Percentiles rank a stretch among this genome's conserved stretches.
phyloP scores from a whole-genome alignment of 1,140 invertebrate genomes.

The Drosophila lacertosa region DNA sequence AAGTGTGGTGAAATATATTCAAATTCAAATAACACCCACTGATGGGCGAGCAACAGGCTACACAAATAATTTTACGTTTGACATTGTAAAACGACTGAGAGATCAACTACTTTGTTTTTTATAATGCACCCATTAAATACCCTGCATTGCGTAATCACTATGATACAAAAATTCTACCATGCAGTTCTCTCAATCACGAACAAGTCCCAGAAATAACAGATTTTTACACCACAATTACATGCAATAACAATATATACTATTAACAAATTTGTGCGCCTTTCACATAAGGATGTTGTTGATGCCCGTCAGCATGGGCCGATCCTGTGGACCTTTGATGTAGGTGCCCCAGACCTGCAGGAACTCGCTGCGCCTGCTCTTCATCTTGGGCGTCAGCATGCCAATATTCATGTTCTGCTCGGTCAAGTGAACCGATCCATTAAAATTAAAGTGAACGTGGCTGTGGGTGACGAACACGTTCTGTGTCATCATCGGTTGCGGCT shows the following conservation, averaged over 20 bases:
- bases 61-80: too few species aligned
- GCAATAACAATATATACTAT: background rate
- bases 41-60: too few species aligned
- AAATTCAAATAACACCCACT: background rate
- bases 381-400: conserved; percentile 1
- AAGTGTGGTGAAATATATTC: background rate
- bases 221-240: too few species aligned
- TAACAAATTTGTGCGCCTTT: conserved; percentile 8
- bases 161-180: too few species aligned
- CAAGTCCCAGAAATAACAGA: too few species aligned
- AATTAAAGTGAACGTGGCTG: conserved; percentile 59
- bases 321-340: conserved; percentile 34
- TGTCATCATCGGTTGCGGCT: too few species aligned
- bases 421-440: conserved; percentile 41
- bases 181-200: too few species aligned
- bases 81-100: too few species aligned
- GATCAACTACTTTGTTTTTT: too few species aligned
- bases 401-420: conserved; percentile 22
- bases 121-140: too few species aligned
- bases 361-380: conserved; percentile 29
- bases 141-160: too few species aligned
- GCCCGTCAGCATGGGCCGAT: conserved; percentile 35
- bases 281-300: conserved; percentile 45
- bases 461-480: conserved; percentile 52
- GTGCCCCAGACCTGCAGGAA: conserved; percentile 54